phyloP scores from a whole-genome alignment of 2,888 invertebrate species.

The Quadroppia sp. region DNA sequence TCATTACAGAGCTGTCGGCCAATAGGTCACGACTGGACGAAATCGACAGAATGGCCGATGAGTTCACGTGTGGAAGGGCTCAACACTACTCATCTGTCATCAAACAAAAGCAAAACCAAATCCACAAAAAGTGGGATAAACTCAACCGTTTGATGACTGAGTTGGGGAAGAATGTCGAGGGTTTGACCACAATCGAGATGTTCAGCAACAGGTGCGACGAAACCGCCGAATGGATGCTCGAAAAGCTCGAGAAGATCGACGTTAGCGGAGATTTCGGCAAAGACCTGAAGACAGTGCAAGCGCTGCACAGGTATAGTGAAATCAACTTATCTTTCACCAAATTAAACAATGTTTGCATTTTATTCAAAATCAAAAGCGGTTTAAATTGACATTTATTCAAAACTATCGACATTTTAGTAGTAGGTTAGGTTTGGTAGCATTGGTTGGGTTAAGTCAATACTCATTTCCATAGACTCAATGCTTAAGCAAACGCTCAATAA shows the following conservation, averaged over 20 bases:
- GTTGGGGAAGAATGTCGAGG: constrained; percentile 85
- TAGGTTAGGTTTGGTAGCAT: no score
- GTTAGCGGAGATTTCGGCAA: constrained; percentile 61
- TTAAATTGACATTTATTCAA: no score
- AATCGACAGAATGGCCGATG: constrained; percentile 79
- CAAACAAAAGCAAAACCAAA: constrained; percentile 69
- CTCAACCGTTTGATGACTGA: constrained; percentile 78
- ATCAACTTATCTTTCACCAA: no score
- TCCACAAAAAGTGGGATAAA: constrained; percentile 79
- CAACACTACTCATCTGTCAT: constrained; percentile 81
- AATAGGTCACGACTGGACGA: constrained; percentile 85
- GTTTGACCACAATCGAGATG: constrained; percentile 86
- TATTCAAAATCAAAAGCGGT: no score
- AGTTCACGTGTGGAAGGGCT: constrained; percentile 69
- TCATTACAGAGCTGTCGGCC: constrained; percentile 90
- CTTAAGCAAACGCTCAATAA: no score
- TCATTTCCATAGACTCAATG: no score
- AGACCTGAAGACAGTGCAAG: constrained; percentile 84
- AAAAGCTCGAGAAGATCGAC: constrained; percentile 86
- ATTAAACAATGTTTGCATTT: no score
- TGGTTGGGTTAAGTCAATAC: no score
- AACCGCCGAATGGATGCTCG: constrained; percentile 94
- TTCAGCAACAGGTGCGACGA: constrained; percentile 95
- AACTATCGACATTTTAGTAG: no score
- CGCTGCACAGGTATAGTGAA: constrained; percentile 76